Base-by-base conservation (phyloP, 2,113 vertebrate genomes). In the Danionella cerebrum region DNA sequence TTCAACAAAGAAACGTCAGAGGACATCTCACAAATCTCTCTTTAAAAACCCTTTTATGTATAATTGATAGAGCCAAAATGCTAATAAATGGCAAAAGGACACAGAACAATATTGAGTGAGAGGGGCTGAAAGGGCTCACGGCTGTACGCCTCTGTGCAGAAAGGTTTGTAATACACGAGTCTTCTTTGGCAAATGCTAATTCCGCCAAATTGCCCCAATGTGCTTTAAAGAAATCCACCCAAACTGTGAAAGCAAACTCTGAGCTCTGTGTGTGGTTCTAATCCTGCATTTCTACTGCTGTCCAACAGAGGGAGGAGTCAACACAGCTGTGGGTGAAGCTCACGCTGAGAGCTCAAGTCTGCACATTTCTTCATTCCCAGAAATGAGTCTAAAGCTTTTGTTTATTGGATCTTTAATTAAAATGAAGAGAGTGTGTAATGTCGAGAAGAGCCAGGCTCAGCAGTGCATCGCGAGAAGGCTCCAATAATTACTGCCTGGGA, bases 51-150 rank as follows among this genome's bases (percentile, higher is more conserved):
- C 72, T 62, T 58, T 62, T 50, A 80, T 84, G 76, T 77, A 87
- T 87, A 76, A 84, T 83, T 79, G 73, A 84, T 82, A 78, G 3
- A 21, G 51, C 66, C 79, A 78, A 79, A 82, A 83, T 78, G 75
- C 80, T 81, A 77, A 82, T 85, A 80, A 76, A 74, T 73, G 71
- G 57, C 66, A 58, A 65, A 69, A 73, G 41, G 62, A 59, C 42
- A 27, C 12, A 67, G 67, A 75, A 68, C 29, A 66, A 53, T 12
- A 45, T 0, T 31, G 21, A 51, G 50, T 51, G 39, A 60, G 38
- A 53, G 48, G 44, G 62, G 47, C n/a, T 54, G 60, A 71, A 41
- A 36, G 65, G 63, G 55, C 16, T 31, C 66, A 62, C 33, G 39
- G n/a, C 36, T 68, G 59, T 45, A 47, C 71, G 47, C 54, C 38